A percentile compares a stretch with the other conserved stretches of the same genome.
Evolutionary conservation across 2,797 vertebrate species (phyloP).

Genomic region (Zenarchopterus dispar): DNA sequence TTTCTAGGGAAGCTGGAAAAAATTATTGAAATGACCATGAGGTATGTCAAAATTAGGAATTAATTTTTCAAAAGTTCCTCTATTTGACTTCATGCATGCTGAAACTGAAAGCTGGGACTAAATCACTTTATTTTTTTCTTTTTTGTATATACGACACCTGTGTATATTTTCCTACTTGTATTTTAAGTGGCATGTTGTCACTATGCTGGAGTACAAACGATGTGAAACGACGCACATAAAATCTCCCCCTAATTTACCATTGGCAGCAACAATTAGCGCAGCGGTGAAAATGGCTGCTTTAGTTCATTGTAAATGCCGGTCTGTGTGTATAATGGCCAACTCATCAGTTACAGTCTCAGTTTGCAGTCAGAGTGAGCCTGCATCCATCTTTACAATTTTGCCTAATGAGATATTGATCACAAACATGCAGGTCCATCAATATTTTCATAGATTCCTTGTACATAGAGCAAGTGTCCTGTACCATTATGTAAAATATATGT

Average conservation of each 20-base stretch:
- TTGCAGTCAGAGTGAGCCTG: constrained; percentile 50
- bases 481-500: constrained; percentile 12
- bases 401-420: constrained; percentile 82
- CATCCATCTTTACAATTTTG: constrained; percentile 75
- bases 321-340: constrained; percentile 64
- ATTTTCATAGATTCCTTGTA: constrained; percentile 58
- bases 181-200: constrained; percentile 20
- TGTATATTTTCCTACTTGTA: neutral
- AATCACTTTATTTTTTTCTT: neutral
- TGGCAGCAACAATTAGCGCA: constrained; percentile 64
- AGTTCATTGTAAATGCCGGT: constrained; percentile 54
- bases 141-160: neutral
- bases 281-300: constrained; percentile 56
- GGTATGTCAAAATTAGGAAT: no score
- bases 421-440: constrained; percentile 63
- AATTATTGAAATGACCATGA: no score
- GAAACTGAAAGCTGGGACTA: no score
- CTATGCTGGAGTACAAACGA: constrained; percentile 5
- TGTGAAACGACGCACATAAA: constrained; percentile 48
- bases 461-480: constrained; percentile 25
- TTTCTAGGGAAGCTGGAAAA: no score
- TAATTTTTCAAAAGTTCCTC: no score
- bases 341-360: constrained; percentile 55
- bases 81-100: no score
- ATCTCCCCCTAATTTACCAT: constrained; percentile 54